Percentiles rank a stretch among this genome's conserved stretches.
These are phyloP conservation scores for Mustela lutreola DNA, from an alignment of 2,113 vertebrate species.

Conservation along the genomic window DNA sequence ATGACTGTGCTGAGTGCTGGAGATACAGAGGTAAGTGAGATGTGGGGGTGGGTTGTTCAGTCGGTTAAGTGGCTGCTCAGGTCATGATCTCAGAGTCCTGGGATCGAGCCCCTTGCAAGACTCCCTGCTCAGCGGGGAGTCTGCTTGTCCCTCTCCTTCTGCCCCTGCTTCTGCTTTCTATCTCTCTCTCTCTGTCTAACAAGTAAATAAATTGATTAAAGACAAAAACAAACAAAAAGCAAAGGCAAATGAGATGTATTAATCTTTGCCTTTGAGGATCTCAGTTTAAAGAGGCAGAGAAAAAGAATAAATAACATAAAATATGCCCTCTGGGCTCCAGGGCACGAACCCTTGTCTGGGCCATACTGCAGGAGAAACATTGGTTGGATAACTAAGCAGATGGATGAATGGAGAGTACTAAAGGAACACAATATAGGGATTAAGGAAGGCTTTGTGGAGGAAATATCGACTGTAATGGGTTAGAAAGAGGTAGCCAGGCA, in stretches of 20 bases:
- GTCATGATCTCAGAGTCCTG: neutral
- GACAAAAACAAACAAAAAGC: neutral
- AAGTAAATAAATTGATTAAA: neutral
- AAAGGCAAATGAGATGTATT: neutral
- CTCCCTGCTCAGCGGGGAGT: neutral
- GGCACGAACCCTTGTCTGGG: neutral
- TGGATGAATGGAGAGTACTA: neutral
- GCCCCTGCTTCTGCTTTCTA: neutral
- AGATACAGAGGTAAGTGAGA: neutral
- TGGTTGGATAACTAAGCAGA: neutral
- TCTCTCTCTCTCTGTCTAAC: neutral
- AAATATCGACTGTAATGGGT: neutral
- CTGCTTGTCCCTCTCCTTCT: neutral
- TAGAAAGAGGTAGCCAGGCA: neutral
- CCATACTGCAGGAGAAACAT: neutral
- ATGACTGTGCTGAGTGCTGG: neutral
- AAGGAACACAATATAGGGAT: neutral
- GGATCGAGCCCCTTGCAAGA: neutral
- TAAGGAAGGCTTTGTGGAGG: neutral
- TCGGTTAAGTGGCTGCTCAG: neutral
- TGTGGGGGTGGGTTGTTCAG: neutral
- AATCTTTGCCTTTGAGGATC: neutral
- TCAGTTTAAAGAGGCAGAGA: neutral
- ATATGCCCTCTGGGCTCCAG: neutral
- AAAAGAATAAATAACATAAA: neutral